These are phyloP conservation scores for Podiceps cristatus DNA, from an alignment of 2,113 vertebrate species.

Conservation along the genomic window DNA sequence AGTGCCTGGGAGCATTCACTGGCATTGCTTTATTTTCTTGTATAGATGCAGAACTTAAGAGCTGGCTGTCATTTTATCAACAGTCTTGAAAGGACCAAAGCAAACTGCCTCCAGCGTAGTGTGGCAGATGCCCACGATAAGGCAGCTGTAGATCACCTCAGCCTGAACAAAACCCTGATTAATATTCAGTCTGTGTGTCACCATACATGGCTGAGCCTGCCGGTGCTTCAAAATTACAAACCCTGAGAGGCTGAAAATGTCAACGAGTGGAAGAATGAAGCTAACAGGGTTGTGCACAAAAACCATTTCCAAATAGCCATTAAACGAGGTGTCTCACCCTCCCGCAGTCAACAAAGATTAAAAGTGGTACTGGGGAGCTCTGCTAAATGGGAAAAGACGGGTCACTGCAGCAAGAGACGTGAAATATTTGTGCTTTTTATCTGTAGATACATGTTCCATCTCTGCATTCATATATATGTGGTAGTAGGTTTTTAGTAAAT, in stretches of 20 bases:
- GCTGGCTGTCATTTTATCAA: not conserved
- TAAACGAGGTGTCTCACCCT: not conserved
- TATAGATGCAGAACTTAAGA: not conserved
- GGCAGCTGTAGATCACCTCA: not conserved
- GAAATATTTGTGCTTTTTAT: not conserved
- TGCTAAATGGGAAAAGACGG: not conserved
- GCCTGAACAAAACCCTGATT: not conserved
- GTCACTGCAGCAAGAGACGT: not conserved
- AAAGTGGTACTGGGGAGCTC: not conserved
- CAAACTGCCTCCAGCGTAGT: not conserved
- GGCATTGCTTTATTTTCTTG: not conserved
- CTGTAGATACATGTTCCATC: not conserved
- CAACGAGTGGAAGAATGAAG: not conserved
- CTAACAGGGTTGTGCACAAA: not conserved
- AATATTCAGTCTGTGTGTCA: slow-evolving; percentile 24
- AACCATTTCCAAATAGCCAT: not conserved
- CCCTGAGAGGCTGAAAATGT: not conserved
- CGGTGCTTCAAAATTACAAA: not conserved
- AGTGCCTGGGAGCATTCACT: not conserved
- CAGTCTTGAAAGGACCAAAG: not conserved
- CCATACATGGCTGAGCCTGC: not conserved
- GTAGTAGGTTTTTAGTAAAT: not conserved
- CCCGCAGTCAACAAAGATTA: not conserved
- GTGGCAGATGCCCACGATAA: not conserved
- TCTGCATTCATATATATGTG: not conserved